A percentile compares a stretch with the other conserved stretches of the same genome.
phyloP scores from a whole-genome alignment of 2,888 invertebrate genomes.

The Drosophila austrosaltans region DNA sequence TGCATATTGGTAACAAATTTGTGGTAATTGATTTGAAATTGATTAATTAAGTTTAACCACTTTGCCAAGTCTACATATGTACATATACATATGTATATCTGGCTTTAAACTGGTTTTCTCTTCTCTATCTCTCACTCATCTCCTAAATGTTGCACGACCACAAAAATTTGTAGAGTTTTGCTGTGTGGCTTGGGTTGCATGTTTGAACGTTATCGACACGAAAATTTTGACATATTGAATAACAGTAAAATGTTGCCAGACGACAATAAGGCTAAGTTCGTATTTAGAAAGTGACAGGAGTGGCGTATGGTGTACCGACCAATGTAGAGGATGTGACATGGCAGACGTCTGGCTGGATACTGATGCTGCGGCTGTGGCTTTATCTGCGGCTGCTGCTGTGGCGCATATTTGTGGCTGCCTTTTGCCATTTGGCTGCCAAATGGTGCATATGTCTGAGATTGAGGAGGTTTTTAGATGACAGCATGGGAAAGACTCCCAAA shows the following conservation, averaged over 20 bases:
- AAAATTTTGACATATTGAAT: conserved; percentile 79
- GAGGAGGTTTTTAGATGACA: conserved; percentile 16
- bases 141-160: neutral
- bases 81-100: too few species aligned
- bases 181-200: conserved; percentile 32
- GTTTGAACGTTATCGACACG: conserved; percentile 77
- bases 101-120: too few species aligned
- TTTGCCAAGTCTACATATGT: neutral
- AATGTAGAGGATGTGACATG: conserved; percentile 33
- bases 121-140: too few species aligned
- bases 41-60: conserved; percentile 72
- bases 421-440: conserved; percentile 79
- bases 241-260: conserved; percentile 71
- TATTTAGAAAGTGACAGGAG: neutral
- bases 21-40: conserved; percentile 80
- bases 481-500: conserved; percentile 19
- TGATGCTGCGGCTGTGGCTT: conserved; percentile 40
- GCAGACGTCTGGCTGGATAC: conserved; percentile 37
- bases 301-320: neutral
- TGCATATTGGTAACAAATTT: conserved; percentile 80
- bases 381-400: conserved; percentile 43
- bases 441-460: conserved; percentile 69
- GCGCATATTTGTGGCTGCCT: conserved; percentile 75
- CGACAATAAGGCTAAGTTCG: conserved; percentile 41
- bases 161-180: conserved; percentile 9